Conservation (phyloP, 2,113 vertebrate species). For the Calidris pygmaea region DNA sequence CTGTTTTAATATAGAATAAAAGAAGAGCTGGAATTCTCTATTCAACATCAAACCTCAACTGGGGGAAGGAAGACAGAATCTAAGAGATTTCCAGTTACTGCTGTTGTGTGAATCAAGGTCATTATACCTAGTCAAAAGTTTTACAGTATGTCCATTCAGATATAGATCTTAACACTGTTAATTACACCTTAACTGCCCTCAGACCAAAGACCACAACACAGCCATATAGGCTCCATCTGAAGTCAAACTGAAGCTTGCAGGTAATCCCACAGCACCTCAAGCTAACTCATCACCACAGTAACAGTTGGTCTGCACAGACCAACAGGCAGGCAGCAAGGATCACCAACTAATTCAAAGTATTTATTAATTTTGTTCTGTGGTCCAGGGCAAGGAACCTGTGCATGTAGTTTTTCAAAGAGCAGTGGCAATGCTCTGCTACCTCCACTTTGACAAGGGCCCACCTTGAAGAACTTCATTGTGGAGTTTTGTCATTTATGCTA, state of each 20-base stretch:
- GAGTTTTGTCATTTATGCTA: neutral
- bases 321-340: neutral
- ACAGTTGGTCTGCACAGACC: neutral
- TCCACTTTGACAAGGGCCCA: neutral
- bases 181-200: neutral
- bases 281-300: accelerated
- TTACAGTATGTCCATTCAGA: neutral
- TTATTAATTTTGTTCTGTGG: neutral
- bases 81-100: neutral
- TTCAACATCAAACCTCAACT: neutral
- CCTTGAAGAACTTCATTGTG: neutral
- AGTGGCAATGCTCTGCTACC: neutral
- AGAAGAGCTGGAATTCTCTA: neutral
- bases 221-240: neutral
- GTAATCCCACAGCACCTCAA: neutral
- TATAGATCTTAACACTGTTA: neutral
- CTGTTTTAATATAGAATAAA: neutral
- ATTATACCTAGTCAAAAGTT: neutral
- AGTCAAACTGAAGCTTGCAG: neutral
- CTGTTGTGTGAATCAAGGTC: neutral
- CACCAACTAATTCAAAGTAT: neutral
- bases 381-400: neutral
- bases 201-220: neutral
- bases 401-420: neutral
- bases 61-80: neutral